Evolutionary conservation across 2,888 invertebrate species (phyloP).

Genomic region (Diaperis boleti): DNA sequence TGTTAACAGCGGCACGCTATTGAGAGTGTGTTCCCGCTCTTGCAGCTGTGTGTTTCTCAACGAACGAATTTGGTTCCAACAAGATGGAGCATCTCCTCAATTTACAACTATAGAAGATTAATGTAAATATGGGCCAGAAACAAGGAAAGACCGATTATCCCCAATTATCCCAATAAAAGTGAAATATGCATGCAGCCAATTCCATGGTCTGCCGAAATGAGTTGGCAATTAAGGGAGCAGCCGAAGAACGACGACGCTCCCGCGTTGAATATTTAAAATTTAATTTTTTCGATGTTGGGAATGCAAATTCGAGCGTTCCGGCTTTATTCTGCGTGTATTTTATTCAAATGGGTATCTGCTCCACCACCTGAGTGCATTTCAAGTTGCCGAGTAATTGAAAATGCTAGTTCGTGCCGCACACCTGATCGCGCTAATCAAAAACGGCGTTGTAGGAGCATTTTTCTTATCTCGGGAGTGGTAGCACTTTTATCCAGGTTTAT

Average conservation of each 20-base stretch:
- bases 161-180: not conserved
- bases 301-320: constrained; percentile 6
- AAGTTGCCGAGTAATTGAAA: constrained; percentile 10
- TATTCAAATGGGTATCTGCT: constrained; percentile 9
- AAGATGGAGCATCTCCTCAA: too few relatives aligned
- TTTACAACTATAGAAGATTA: too few relatives aligned
- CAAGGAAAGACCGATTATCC: too few relatives aligned
- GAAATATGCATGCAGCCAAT: not conserved
- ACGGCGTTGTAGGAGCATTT: too few relatives aligned
- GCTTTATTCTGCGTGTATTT: constrained; percentile 5
- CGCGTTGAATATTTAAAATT: constrained; percentile 17
- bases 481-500: too few relatives aligned
- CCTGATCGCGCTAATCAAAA: constrained; percentile 28
- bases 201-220: not conserved
- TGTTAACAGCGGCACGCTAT: too few relatives aligned
- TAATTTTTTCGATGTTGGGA: constrained; percentile 9
- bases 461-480: too few relatives aligned
- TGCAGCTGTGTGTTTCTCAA: too few relatives aligned
- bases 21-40: too few relatives aligned
- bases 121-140: too few relatives aligned
- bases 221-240: constrained; percentile 1
- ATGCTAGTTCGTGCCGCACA: constrained; percentile 13
- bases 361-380: constrained; percentile 9
- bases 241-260: not conserved
- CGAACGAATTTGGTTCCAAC: too few relatives aligned